These are phyloP conservation scores for Pogonocichla stellata DNA, from an alignment of 2,113 vertebrate species.

Conservation along the genomic window DNA sequence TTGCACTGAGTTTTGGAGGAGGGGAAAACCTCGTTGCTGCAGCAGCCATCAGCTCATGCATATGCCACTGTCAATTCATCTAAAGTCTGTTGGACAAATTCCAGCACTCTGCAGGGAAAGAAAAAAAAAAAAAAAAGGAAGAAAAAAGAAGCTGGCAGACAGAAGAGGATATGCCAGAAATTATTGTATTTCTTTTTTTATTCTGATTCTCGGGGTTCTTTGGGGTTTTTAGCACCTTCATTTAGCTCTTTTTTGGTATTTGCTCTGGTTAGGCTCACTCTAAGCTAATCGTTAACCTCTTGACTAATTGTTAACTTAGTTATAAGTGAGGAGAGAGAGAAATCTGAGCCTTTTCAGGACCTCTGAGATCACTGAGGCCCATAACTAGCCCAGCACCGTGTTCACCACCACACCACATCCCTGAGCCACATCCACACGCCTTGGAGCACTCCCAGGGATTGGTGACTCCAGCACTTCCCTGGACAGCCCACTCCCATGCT, in stretches of 20 bases:
- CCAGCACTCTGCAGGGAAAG: background rate
- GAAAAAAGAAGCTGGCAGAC: background rate
- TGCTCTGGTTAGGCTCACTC: background rate
- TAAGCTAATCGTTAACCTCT: background rate
- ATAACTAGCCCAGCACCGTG: background rate
- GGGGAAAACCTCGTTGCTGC: background rate
- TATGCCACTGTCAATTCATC: background rate
- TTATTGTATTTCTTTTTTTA: background rate
- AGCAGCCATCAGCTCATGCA: background rate
- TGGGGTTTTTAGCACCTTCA: background rate
- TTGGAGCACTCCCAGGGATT: background rate
- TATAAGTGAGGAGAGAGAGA: background rate
- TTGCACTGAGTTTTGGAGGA: background rate
- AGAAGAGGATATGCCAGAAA: background rate
- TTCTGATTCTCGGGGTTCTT: accelerated
- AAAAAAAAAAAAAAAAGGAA: background rate
- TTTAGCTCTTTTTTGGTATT: background rate
- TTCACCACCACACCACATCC: background rate
- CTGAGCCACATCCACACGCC: background rate
- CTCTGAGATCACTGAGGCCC: background rate
- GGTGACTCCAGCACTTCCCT: background rate
- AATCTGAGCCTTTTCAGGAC: background rate
- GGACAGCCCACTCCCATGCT: background rate
- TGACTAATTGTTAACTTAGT: background rate
- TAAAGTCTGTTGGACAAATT: background rate